Evolutionary conservation across 2,797 vertebrate genomes (phyloP).

Genomic region (Rhynchonycteris naso): DNA sequence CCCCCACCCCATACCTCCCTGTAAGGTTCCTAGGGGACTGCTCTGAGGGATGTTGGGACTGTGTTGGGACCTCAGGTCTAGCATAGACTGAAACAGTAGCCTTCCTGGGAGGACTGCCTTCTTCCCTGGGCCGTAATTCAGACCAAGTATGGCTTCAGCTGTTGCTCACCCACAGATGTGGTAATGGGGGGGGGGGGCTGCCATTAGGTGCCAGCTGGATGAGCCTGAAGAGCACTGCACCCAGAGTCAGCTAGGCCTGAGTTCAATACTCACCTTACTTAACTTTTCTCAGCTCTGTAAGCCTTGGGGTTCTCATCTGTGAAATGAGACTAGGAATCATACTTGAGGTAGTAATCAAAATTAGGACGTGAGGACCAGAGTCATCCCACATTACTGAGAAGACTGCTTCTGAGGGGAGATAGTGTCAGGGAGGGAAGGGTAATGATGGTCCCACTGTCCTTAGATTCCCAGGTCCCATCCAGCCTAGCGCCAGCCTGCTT

Average conservation of each 20-base stretch:
- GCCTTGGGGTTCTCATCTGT: neutral
- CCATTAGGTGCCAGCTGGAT: neutral
- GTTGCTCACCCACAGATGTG: neutral
- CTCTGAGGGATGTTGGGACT: neutral
- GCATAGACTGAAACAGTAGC: neutral
- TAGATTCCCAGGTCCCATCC: neutral
- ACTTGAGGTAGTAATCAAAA: neutral
- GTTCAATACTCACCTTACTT: neutral
- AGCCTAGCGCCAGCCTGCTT: neutral
- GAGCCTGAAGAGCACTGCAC: neutral
- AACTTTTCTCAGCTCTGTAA: neutral
- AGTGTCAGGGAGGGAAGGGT: neutral
- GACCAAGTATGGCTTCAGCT: neutral
- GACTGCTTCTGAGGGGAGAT: neutral
- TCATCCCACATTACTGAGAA: neutral
- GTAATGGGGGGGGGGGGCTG: too few relatives aligned
- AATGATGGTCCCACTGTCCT: neutral
- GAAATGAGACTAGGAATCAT: neutral
- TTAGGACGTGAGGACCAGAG: neutral
- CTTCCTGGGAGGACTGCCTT: neutral
- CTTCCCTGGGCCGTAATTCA: neutral
- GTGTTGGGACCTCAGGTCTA: neutral
- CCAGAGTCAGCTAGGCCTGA: neutral
- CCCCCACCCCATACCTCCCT: neutral
- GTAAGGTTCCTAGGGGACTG: neutral